Base-by-base conservation (phyloP, 2,113 vertebrate genomes). In the Zapornia atra region DNA sequence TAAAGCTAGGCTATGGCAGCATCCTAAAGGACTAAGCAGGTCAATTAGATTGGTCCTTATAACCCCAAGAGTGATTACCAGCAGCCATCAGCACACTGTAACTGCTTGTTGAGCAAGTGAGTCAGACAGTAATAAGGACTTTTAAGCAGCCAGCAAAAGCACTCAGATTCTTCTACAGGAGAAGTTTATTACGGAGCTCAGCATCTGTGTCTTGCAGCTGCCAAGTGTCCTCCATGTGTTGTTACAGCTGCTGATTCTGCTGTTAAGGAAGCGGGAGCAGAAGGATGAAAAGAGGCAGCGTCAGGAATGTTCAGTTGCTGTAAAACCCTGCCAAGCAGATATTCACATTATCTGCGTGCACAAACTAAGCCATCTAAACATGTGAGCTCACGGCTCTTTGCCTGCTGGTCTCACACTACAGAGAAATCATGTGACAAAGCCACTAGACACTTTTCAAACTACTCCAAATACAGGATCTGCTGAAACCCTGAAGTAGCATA, bases 161-260 rank as follows among this genome's bases (percentile, higher is more conserved):
- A 80, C 97, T 97, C 96, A 40, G 88, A 96, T 96, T 97, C 96
- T 90, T 97, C 97, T 81, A 84, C 80, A 77, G 93, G 83, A 95
- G 92, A 94, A 96, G 96, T 92, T 91, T 97, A 97, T 97, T 96
- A 95, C 85, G 44, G 95, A 97, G 96, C 95, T 93, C 97, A 96
- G 98, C 98, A 98, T 98, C 98, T 98, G 98, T 96, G 98, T 93
- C 96, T 97, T 87, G 96, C 98, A 98, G 98, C 98, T 98, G 98
- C 98, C 98, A 98, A 98, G 96, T 96, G 89, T 92, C 87, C 96
- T 98, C 98, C 98, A 98, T 98, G 98, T 98, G 98, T 98, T 98
- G 94, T 96, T 93, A 97, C 98, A 98, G 98, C 98, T 98, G 98
- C 98, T 97, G 65, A 97, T 81, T 61, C 71, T 96, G 94, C 96